Evolutionary conservation across 2,113 vertebrate species (phyloP).

Genomic region (Coryphaenoides rupestris): DNA sequence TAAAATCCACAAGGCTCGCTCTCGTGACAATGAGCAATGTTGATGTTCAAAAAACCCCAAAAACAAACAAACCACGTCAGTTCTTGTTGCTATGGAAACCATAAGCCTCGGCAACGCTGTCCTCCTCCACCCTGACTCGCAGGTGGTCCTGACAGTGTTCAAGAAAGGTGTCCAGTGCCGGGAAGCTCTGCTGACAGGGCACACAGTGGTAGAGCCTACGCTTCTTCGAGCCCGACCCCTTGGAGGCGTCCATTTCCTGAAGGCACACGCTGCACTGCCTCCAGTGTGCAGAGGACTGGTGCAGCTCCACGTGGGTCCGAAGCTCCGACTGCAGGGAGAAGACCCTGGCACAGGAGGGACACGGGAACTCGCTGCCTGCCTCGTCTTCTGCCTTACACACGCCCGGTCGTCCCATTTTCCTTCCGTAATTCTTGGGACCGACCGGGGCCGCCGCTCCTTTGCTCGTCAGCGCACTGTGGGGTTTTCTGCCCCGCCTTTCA

Average conservation of each 20-base stretch:
- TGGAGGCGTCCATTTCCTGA: conserved; percentile 45
- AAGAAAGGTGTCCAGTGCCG: conserved; percentile 59
- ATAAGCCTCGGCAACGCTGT: conserved; percentile 30
- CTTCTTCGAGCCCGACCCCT: conserved; percentile 30
- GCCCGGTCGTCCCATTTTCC: not conserved
- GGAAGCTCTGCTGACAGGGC: conserved; percentile 68
- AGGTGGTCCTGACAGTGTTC: conserved; percentile 73
- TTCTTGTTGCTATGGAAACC: conserved; percentile 22
- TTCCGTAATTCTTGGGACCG: conserved; percentile 25
- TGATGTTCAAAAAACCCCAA: conserved; percentile 6
- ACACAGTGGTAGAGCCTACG: conserved; percentile 69
- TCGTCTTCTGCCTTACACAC: conserved; percentile 14
- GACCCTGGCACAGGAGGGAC: conserved; percentile 66
- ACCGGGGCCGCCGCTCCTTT: conserved; percentile 4
- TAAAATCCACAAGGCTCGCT: conserved; percentile 20
- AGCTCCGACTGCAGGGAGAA: conserved; percentile 57
- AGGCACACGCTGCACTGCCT: conserved; percentile 67
- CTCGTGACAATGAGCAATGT: not conserved
- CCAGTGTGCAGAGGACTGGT: conserved; percentile 45
- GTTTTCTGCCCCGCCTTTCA: conserved; percentile 15
- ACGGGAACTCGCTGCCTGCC: conserved; percentile 59
- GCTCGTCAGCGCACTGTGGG: not conserved
- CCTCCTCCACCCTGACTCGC: conserved; percentile 44
- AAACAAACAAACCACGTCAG: too few species aligned
- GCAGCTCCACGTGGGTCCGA: conserved; percentile 58